A percentile compares a stretch with the other conserved stretches of the same genome.
Conservation (phyloP, 2,113 vertebrate genomes). For the Sula dactylatra region DNA sequence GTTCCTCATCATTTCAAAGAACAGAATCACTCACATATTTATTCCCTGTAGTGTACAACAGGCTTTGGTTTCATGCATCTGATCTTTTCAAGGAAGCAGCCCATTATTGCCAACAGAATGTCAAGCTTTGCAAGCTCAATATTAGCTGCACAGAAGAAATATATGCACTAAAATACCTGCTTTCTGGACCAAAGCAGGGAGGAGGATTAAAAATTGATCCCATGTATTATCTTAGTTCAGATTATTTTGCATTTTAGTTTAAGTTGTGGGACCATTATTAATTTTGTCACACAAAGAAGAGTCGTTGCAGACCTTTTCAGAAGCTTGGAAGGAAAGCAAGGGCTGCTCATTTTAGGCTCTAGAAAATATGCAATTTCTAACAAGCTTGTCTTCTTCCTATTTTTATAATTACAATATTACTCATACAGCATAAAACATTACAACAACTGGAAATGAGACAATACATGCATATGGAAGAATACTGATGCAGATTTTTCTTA, state of each 20-base stretch:
- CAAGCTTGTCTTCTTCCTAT: neutral
- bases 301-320: neutral
- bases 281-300: neutral
- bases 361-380: neutral
- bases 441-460: neutral
- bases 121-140: neutral
- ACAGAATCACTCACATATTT: conserved; percentile 1
- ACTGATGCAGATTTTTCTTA: neutral
- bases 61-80: conserved; percentile 31
- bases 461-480: neutral
- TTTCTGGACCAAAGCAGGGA: neutral
- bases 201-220: neutral
- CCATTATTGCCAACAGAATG: neutral
- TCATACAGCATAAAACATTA: neutral
- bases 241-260: neutral
- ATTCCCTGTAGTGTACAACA: neutral
- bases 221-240: neutral
- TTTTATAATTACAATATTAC: neutral
- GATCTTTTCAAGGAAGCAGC: neutral
- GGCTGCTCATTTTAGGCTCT: neutral
- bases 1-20: conserved; percentile 17
- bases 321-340: neutral
- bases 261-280: neutral
- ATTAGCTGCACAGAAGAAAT: neutral
- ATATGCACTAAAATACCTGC: neutral